Evolutionary conservation across 30 jellyfish, hydroid and myxozoan genomes (phyloP), one percentile per base, ranked within the genome.

Genomic region (Chrysaora quinquecirrha): DNA sequence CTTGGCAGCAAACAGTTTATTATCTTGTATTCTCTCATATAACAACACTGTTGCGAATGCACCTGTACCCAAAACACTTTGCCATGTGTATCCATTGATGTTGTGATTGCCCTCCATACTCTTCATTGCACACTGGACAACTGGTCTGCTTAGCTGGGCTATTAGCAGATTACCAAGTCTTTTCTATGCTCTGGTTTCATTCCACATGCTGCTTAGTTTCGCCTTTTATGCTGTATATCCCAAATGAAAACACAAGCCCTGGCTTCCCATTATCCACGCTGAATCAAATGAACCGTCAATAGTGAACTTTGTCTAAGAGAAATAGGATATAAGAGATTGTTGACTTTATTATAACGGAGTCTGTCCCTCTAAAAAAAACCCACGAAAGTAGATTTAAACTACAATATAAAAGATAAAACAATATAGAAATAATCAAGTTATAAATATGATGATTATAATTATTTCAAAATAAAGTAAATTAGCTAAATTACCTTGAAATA

Each of bases 1-100:
- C 80, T 93, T 93, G 43, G 97, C 98, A 6, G 98, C 98, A 49
- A 47, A 75, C 18, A 76, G 82, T 67, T 58, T 64, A 54, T 52
- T 48, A 34, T 75, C 87, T 60, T 76, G 74, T 3, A 27, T 67
- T 30, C 78, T 60, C 64, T 48, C 65, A 80, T 89, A 85, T 14
- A 76, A 73, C 60, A 76, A 54, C 66, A 85, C 96, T 12, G 74
- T 74, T 19, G 96, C 89, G 65, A 85, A 85, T 1, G 96, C 96
- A 2, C 96, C 96, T 73, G 75, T 83, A 27, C 96, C 96, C 60
- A 85, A 20, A 1, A 56, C 76, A 24, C 80, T 87, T 56, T 85
- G 84, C 85, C 69, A 74, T 10, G 43, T 69, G 35, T 85, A 85
- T 56, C 87, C 87, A 9, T 62, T 64, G 2, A 70, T 27, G 48